Percentiles rank a stretch among this genome's conserved stretches.
These are phyloP conservation scores for Tachysurus vachellii DNA, from an alignment of 2,113 vertebrate genomes.

Conservation along the genomic window DNA sequence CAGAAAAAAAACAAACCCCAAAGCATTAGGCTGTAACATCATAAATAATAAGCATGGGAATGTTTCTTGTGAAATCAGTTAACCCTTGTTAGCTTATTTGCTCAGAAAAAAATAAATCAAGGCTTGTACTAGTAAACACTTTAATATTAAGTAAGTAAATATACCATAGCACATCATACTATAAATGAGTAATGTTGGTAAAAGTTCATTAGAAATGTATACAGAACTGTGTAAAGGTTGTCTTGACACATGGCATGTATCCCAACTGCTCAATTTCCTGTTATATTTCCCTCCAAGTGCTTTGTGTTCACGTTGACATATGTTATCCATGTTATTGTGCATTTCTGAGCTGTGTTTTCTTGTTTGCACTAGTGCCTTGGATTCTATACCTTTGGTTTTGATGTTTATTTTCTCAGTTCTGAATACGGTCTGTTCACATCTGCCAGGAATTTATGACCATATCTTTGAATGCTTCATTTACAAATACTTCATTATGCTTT, in stretches of 20 bases:
- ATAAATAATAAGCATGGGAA: conserved; percentile 42
- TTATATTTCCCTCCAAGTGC: background rate
- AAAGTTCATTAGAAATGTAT: background rate
- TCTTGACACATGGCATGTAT: background rate
- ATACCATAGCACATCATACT: background rate
- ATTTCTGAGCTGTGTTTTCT: background rate
- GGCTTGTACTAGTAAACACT: background rate
- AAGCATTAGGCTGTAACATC: conserved; percentile 41
- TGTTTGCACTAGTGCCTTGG: background rate
- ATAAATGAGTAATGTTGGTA: background rate
- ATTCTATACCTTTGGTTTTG: background rate
- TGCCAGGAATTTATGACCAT: background rate
- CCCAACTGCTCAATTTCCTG: background rate
- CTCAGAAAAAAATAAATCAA: background rate
- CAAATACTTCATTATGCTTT: too few relatives aligned
- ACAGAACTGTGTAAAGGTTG: background rate
- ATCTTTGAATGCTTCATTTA: background rate
- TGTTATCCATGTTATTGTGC: too few relatives aligned
- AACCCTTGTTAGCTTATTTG: conserved; percentile 6
- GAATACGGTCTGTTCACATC: background rate
- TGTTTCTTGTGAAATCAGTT: conserved; percentile 40
- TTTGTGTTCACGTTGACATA: conserved; percentile 7
- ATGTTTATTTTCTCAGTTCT: background rate
- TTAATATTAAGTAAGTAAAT: background rate
- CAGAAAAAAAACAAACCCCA: background rate